Base-by-base conservation (phyloP, 2,888 invertebrate genomes). In the Netelia melanura region DNA sequence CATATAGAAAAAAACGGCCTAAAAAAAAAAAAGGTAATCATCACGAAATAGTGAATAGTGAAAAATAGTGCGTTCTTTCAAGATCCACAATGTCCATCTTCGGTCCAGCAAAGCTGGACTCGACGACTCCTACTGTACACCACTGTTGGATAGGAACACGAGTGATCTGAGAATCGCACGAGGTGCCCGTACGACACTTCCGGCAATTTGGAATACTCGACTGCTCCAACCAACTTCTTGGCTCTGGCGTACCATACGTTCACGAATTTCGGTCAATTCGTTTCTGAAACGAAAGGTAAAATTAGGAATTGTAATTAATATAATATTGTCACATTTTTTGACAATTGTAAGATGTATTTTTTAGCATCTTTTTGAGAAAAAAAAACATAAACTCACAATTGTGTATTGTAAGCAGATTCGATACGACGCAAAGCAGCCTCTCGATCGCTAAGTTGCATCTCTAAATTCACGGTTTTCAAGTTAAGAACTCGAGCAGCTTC, bases 191-290 rank as follows among this genome's bases (percentile, higher is more conserved):
- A 91, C 91, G 11, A 93, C 89, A 62, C 89, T 92, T 52, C 91
- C 93, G 68, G 92, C 93, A 52, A 93, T 88, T 87, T 93, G 92
- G 43, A 93, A 84, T 81, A 93, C 89, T 85, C 90, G 88, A 62
- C 87, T 91, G 64, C 93, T 91, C 93, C 93, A 93, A 23, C 92
- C 89, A 62, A 81, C 86, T 78, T 91, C 91, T 64, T 91, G 89
- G 6, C 92, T 90, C 79, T 91, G 91, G 1, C 89, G 89, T 56
- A 90, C 54, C 43, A 92, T 9, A 38, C 89, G 91, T 56, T 92
- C 92, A 54, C 87, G 89, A 30, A 93, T 86, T 11, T 92, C 91
- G 10, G 86, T 90, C 58, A 93, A 71, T 87, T 92, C 89, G 75
- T 68, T 74, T 85, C 92, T 90, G 67, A 1, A 48, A 10, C 11